Base-by-base conservation (phyloP, 2,113 vertebrate species). In the Corythoichthys haematopterus region DNA sequence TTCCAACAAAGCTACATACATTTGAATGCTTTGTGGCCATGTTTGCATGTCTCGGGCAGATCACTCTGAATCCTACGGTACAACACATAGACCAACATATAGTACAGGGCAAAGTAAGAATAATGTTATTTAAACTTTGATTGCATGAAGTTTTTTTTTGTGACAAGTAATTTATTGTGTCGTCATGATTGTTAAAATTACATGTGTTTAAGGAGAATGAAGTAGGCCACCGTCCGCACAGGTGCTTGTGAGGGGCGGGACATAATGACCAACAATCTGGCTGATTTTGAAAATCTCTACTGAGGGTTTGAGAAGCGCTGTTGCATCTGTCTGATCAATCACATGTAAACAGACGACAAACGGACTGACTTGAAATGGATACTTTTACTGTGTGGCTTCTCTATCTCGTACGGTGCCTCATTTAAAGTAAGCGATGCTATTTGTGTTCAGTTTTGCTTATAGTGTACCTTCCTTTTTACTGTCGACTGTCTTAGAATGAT, bases 21-120 rank as follows among this genome's bases (percentile, higher is more conserved):
- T 93, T 93, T 92, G 86, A 90, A 90, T 93, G 71, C 65, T 65
- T 77, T 47, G 38, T 79, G 59, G 47, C 45, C 43, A 38, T 36
- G 53, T 90, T 92, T 91, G 91, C 88, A 88, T 90, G 65, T 74
- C 64, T 68, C 53, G 47, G 55, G 52, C 13, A 10, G 57, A 53
- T 47, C 50, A 59, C 46, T 51, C 52, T 53, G n/a, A 20, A 70
- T 15, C 40, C 40, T 46, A 7, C 0, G 1, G 37, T 10, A 64
- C 15, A 0, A 56, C 46, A 14, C 11, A 50, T 40, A 65, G n/a
- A 2, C 4, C 6, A 1, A 51, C 36, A 28, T 14, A 0, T 3
- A 33, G 37, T 2, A 37, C 46, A 16, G 6, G 48, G 16, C 6
- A 2, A 33, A 36, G 3, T 50, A 38, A 67, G 46, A n/a, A 71